Evolutionary conservation across 2,888 invertebrate genomes (phyloP).

Genomic region (Shargacucullia verbasci): DNA sequence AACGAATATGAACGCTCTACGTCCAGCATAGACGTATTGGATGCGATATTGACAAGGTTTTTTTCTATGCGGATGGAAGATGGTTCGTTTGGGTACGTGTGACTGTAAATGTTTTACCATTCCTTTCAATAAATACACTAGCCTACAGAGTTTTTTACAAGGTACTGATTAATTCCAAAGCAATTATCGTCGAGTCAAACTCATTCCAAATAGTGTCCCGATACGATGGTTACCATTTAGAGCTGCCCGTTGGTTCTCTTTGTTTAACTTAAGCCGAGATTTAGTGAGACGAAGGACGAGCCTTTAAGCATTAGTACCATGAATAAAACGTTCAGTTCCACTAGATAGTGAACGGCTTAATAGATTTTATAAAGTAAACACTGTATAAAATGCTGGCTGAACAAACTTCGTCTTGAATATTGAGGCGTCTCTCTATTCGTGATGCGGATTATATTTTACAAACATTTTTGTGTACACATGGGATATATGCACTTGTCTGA

Average conservation of each 20-base stretch:
- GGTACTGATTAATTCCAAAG: conserved; percentile 35
- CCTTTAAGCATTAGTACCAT: conserved; percentile 60
- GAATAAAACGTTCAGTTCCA: conserved; percentile 54
- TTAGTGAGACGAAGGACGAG: conserved; percentile 50
- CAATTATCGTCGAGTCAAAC: conserved; percentile 40
- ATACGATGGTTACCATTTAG: conserved; percentile 45
- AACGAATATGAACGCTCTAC: no score
- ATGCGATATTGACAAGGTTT: no score
- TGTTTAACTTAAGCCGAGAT: conserved; percentile 60
- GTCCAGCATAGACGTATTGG: no score
- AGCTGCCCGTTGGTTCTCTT: conserved; percentile 53
- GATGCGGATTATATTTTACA: conserved; percentile 30
- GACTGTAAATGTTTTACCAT: no score
- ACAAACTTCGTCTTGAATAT: conserved; percentile 36
- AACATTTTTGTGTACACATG: conserved; percentile 12
- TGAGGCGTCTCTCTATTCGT: conserved; percentile 33
- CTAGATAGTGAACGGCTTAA: conserved; percentile 36
- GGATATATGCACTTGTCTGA: neutral
- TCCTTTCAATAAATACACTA: no score
- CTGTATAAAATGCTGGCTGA: conserved; percentile 32
- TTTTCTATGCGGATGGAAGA: no score
- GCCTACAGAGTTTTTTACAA: no score
- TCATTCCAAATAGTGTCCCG: conserved; percentile 34
- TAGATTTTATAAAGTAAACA: conserved; percentile 48
- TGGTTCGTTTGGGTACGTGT: no score